Base-by-base conservation (phyloP, 1,140 invertebrate genomes). In the Sycophaga agraensis region DNA sequence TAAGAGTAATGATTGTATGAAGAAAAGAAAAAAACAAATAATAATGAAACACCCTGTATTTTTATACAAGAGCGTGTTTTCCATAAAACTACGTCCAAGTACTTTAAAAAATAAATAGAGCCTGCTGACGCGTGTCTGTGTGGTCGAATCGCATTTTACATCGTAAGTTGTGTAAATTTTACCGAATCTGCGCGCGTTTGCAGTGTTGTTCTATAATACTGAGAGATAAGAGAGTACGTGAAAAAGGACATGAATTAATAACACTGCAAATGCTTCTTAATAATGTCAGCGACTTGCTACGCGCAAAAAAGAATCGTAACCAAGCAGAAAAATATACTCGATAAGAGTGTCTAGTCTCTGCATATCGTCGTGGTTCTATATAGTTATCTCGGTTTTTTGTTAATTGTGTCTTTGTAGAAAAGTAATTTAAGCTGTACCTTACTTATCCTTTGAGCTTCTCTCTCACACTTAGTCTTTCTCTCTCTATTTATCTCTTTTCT, bases 21-120 rank as follows among this genome's bases (percentile, higher is more conserved):
- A n/a, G 26, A 35, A 37, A 46, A 46, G 12, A 54, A 19, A 9
- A 39, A 58, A 50, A 50, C 16, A 51, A 61, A 61, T 61, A 54
- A 61, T 63, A 45, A 58, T 63, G 61, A 58, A 63, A 63, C 61
- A 63, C 54, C 61, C 54, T 63, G 61, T 63, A 63, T 63, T 63
- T 63, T 63, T 63, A 63, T 63, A 63, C 48, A 63, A 43, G 46
- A 31, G 60, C 54, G 61, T 63, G 61, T 63, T 63, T 53, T 63
- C 61, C 37, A 63, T 63, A 50, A 62, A 63, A 42, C 53, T 63
- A 56, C 60, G 61, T 63, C 54, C 61, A 63, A 63, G 61, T 63
- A 63, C 61, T 51, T 58, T 57, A 63, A 63, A 21, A 53, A 34
- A 24, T 34, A 56, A 55, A 48, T 34, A 46, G 28, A 58, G 31